Conservation (phyloP, 1,140 invertebrate species). For the Drosophila navojoa region DNA sequence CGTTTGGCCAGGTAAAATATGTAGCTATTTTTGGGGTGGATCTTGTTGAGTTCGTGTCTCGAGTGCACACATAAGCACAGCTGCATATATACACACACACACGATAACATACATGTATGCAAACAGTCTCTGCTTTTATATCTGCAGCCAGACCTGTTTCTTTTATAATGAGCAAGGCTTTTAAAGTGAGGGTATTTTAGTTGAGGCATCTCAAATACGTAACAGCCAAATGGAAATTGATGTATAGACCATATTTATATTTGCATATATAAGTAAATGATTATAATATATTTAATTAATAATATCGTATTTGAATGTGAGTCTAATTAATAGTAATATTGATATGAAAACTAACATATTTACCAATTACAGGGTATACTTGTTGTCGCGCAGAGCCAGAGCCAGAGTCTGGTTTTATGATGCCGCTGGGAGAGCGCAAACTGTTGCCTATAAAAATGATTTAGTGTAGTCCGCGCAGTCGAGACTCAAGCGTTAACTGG, state of each 20-base stretch:
- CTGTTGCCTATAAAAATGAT: slow-evolving; percentile 45
- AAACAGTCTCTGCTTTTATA: slow-evolving; percentile 32
- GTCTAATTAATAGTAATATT: no score
- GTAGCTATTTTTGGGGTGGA: slow-evolving; percentile 54
- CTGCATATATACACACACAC: slow-evolving; percentile 1
- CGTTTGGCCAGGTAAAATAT: slow-evolving; percentile 49
- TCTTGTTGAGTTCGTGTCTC: slow-evolving; percentile 55
- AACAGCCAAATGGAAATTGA: no score
- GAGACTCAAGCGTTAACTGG: slow-evolving; percentile 19
- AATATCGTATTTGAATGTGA: no score
- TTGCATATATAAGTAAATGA: no score
- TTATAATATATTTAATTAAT: no score
- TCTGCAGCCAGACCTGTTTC: slow-evolving; percentile 52
- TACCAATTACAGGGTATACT: neutral
- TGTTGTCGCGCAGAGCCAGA: neutral
- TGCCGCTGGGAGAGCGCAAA: slow-evolving; percentile 19
- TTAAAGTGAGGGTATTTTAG: neutral
- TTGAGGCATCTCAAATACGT: no score
- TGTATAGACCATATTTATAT: no score
- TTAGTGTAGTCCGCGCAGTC: slow-evolving; percentile 41
- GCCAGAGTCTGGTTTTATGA: slow-evolving; percentile 5
- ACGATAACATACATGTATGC: neutral
- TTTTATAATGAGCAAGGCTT: neutral
- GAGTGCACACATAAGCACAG: slow-evolving; percentile 34
- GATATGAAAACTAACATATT: no score